These are phyloP conservation scores for Spea multiplicata DNA, from an alignment of 2,113 vertebrate genomes.

Conservation along the genomic window DNA sequence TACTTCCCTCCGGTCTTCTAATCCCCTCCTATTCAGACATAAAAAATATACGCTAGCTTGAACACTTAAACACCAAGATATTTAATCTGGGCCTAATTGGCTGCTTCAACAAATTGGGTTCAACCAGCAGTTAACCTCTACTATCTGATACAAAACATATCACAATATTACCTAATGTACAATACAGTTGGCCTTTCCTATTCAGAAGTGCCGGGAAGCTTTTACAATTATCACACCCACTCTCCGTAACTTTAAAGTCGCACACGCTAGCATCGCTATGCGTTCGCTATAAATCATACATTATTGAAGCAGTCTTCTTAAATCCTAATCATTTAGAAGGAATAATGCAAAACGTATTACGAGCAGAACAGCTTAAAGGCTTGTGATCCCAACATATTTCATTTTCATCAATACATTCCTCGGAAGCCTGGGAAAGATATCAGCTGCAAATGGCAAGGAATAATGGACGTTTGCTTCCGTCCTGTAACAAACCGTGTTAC, in stretches of 20 bases:
- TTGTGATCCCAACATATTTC: not conserved
- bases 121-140: too few species aligned
- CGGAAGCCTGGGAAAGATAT: not conserved
- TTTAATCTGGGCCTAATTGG: too few species aligned
- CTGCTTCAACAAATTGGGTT: too few species aligned
- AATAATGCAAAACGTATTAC: not conserved
- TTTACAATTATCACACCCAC: not conserved
- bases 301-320: not conserved
- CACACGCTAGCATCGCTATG: not conserved
- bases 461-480: not conserved
- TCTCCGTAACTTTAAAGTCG: not conserved
- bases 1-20: too few species aligned
- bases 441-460: not conserved
- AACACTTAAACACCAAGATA: too few species aligned
- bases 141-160: not conserved
- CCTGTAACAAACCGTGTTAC: not conserved
- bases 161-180: not conserved
- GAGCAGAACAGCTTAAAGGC: not conserved
- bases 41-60: too few species aligned
- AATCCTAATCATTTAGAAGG: not conserved
- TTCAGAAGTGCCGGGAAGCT: not conserved
- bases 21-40: too few species aligned
- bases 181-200: too few species aligned
- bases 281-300: not conserved
- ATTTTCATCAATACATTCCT: not conserved